Conservation (phyloP, 2,113 vertebrate species). For the Pygoscelis antarcticus region DNA sequence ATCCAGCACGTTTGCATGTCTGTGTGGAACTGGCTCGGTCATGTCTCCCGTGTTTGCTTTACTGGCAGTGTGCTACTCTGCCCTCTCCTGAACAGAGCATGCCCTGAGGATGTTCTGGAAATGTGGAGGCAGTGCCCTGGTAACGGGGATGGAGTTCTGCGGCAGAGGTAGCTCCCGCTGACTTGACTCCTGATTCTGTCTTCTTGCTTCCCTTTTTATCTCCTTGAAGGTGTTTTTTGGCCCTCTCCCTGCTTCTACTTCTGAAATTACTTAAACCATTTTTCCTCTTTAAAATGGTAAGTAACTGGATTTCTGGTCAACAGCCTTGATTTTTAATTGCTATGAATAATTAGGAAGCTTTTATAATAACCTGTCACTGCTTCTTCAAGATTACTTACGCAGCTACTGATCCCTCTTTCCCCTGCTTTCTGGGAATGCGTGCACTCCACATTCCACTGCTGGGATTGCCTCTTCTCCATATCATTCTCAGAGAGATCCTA, state of each 20-base stretch:
- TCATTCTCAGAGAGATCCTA: background rate
- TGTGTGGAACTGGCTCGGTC: background rate
- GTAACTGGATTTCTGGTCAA: background rate
- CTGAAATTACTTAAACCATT: background rate
- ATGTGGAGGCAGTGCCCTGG: background rate
- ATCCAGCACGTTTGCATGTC: background rate
- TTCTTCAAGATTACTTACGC: background rate
- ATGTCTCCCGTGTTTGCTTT: background rate
- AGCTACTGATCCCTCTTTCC: background rate
- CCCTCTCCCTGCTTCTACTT: background rate
- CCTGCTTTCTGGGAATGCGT: background rate
- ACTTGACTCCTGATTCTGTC: background rate
- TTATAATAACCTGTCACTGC: background rate
- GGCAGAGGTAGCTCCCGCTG: background rate
- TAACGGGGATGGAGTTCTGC: background rate
- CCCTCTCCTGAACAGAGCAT: background rate
- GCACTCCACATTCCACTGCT: background rate
- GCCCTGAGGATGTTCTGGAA: background rate
- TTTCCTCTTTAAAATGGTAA: background rate
- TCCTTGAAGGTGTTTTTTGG: background rate
- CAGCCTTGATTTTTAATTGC: background rate
- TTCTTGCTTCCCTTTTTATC: background rate
- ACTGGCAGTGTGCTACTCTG: background rate
- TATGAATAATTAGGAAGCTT: background rate
- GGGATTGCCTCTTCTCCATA: background rate